A percentile compares a stretch with the other conserved stretches of the same genome.
These are phyloP conservation scores for Micoletzkya japonica DNA, from an alignment of 2,888 invertebrate genomes.

Conservation along the genomic window DNA sequence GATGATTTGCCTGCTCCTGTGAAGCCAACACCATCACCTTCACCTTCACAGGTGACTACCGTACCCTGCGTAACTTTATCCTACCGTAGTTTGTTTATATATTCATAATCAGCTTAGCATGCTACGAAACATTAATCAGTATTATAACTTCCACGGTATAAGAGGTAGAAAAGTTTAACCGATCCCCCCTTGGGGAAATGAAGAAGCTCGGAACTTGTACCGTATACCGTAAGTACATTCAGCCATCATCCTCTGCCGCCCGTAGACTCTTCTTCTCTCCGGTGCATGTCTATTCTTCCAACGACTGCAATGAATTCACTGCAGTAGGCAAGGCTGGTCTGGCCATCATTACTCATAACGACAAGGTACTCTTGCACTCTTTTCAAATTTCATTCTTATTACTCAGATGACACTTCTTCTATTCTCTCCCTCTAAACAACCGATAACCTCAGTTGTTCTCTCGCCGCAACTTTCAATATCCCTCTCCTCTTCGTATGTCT, in stretches of 20 bases:
- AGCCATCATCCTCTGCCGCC: neutral
- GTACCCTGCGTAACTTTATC: too few species aligned
- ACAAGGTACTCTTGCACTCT: slow-evolving; percentile 8
- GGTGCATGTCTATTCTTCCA: slow-evolving; percentile 19
- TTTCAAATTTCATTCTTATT: neutral
- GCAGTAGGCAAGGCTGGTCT: slow-evolving; percentile 11
- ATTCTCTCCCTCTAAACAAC: neutral
- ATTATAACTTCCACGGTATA: too few species aligned
- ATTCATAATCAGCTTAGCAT: too few species aligned
- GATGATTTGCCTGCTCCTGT: slow-evolving; percentile 10
- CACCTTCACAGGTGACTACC: too few species aligned
- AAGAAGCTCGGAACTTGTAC: too few species aligned
- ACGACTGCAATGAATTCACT: neutral
- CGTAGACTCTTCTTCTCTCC: slow-evolving; percentile 11
- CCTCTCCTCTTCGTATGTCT: slow-evolving; percentile 20
- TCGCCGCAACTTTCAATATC: neutral
- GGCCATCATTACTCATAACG: neutral
- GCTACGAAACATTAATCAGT: too few species aligned
- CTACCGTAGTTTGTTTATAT: too few species aligned
- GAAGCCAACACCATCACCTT: slow-evolving; percentile 4
- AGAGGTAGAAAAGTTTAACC: too few species aligned
- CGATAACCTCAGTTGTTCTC: neutral
- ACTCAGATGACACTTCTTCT: slow-evolving; percentile 17
- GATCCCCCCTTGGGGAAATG: too few species aligned
- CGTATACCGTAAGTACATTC: neutral